A percentile compares a stretch with the other conserved stretches of the same genome.
Evolutionary conservation across 1,140 invertebrate genomes (phyloP).

Genomic region (Planococcus citri): DNA sequence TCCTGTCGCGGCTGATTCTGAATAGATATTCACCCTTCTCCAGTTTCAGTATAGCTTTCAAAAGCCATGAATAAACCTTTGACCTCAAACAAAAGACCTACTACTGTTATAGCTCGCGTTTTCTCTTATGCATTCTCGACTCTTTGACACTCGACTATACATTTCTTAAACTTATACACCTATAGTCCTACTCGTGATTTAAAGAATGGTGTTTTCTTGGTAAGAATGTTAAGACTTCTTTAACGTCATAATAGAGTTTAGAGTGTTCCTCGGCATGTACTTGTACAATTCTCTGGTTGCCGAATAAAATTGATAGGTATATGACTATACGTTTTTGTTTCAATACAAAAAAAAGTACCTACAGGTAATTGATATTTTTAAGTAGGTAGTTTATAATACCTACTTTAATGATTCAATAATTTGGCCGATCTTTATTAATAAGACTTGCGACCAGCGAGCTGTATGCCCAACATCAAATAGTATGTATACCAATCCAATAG

Average conservation of each 20-base stretch:
- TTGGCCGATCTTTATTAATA: too few species aligned
- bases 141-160: conserved; percentile 18
- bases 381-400: too few species aligned
- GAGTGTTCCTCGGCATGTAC: neutral
- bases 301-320: neutral
- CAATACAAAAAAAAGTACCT: too few species aligned
- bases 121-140: conserved; percentile 20
- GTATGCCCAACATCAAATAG: too few species aligned
- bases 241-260: neutral
- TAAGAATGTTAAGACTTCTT: neutral
- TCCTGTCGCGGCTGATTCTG: conserved; percentile 8
- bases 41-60: conserved; percentile 16
- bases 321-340: too few species aligned
- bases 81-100: conserved; percentile 13
- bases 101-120: conserved; percentile 12
- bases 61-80: conserved; percentile 19
- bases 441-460: too few species aligned
- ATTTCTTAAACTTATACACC: neutral
- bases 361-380: too few species aligned
- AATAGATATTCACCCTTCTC: conserved; percentile 20
- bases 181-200: neutral
- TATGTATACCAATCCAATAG: too few species aligned
- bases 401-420: too few species aligned
- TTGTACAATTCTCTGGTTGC: too few species aligned
- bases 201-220: neutral